phyloP scores from a whole-genome alignment of 2,113 vertebrate genomes.

The Spea bombifrons region DNA sequence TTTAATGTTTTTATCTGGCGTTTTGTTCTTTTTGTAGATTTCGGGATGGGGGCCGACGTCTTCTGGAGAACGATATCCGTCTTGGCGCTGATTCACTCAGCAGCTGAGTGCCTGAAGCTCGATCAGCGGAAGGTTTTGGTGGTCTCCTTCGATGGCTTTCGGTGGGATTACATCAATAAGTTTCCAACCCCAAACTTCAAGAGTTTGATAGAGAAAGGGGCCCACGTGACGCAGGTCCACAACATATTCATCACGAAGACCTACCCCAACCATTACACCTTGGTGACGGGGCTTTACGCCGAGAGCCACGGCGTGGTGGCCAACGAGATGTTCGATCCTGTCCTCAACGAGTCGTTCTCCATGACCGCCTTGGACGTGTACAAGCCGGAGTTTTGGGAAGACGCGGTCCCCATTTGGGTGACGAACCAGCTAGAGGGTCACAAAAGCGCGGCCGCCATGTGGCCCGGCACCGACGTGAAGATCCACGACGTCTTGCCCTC shows the following conservation, averaged over 20 bases:
- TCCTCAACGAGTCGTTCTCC: conserved; percentile 73
- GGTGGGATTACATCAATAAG: conserved; percentile 85
- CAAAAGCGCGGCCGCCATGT: conserved; percentile 86
- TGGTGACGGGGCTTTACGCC: conserved; percentile 90
- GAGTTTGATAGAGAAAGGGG: conserved; percentile 76
- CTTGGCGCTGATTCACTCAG: conserved; percentile 36
- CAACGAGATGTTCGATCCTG: conserved; percentile 82
- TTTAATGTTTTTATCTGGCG: too few species aligned
- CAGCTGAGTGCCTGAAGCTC: conserved; percentile 34
- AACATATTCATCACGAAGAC: conserved; percentile 95
- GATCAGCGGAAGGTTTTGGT: conserved; percentile 72
- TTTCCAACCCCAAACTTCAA: conserved; percentile 83
- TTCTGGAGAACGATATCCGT: conserved; percentile 34
- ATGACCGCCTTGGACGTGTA: conserved; percentile 70
- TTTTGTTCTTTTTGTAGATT: too few species aligned
- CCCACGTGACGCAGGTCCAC: conserved; percentile 80
- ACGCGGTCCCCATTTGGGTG: conserved; percentile 86
- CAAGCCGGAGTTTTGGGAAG: conserved; percentile 84
- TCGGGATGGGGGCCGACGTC: conserved; percentile 50
- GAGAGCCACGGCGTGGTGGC: conserved; percentile 92
- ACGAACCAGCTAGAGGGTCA: conserved; percentile 73
- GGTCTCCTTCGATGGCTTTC: conserved; percentile 94
- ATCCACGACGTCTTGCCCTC: conserved; percentile 68
- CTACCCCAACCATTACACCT: conserved; percentile 93
- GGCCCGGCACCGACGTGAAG: conserved; percentile 84